phyloP scores from a whole-genome alignment of 1,140 invertebrate species.

The Monomorium pharaonis region DNA sequence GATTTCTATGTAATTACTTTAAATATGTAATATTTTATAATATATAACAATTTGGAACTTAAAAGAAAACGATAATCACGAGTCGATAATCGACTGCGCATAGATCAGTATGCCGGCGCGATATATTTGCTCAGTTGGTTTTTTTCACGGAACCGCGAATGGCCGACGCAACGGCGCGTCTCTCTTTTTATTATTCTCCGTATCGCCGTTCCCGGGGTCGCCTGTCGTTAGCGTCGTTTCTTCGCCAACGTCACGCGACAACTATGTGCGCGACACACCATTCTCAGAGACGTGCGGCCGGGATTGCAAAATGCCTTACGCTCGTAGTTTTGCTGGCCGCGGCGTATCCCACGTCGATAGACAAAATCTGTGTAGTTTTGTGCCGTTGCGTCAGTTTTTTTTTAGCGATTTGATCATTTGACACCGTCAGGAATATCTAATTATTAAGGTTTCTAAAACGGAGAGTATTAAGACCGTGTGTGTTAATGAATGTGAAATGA shows the following conservation, averaged over 20 bases:
- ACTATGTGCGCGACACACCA: conserved; percentile 64
- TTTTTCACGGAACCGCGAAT: conserved; percentile 58
- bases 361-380: conserved; percentile 24
- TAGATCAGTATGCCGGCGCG: not conserved
- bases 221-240: conserved; percentile 47
- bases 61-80: too few species aligned
- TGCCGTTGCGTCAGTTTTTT: not conserved
- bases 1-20: not conserved
- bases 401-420: not conserved
- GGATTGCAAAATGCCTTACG: conserved; percentile 65
- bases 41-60: not conserved
- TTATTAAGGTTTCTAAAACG: not conserved
- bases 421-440: not conserved
- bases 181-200: conserved; percentile 48
- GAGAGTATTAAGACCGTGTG: not conserved
- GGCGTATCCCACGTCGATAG: not conserved
- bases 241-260: conserved; percentile 67
- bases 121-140: conserved; percentile 2
- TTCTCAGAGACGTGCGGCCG: conserved; percentile 52
- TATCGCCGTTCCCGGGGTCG: conserved; percentile 35
- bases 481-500: not conserved
- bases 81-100: conserved; percentile 16
- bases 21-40: not conserved
- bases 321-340: conserved; percentile 36
- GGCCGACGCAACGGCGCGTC: conserved; percentile 20